Base-by-base conservation (phyloP, 53 echinoderm and acorn worm genomes). In the Hippasteria phrygiana region DNA sequence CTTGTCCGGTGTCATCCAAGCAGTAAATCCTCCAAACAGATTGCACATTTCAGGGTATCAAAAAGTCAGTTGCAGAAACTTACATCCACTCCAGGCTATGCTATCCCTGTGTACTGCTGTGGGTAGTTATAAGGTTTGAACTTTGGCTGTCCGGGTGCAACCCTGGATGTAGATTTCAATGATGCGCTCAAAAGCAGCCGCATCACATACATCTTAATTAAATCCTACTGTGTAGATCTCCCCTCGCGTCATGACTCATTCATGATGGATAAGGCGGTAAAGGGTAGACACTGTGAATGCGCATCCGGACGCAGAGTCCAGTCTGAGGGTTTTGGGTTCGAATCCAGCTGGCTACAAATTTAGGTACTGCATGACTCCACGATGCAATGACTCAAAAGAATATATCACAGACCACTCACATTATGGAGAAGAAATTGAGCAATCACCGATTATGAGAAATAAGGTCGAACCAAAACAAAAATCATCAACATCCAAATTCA, bases 131-230 rank as follows among this genome's bases (percentile, higher is more conserved):
- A 59, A 8, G 26, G 20, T n/a, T 24, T 59, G 26, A 26, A 5
- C 59, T 17, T 26, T 1, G 2, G 22, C n/a, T 7, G 7, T 22
- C 20, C 7, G 3, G 26, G 59, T 22, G 59, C 59, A 59, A 5
- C 59, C 26, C 26, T 59, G 59, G 59, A 59, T 59, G n/a, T n/a
- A 16, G 5, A 59, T 20, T 20, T 59, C 59, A 12, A 59, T 59
- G 27, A 59, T 7, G 59, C 59, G 26, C 59, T 59, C 4, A 17
- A 26, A 32, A 33, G 69, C 14, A 17, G 34, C 35, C 0, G 37
- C 37, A 34, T 9, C 69, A 22, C 69, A 10, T 67, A 37, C 69
- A 36, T 67, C 69, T 67, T 67, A 67, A 67, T 67, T 67, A 67
- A 34, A 26, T 34, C 35, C 69, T 33, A 67, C 69, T 67, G 69